A percentile compares a stretch with the other conserved stretches of the same genome.
phyloP scores from a whole-genome alignment of 2,888 invertebrate genomes.

The Polia nebulosa region DNA sequence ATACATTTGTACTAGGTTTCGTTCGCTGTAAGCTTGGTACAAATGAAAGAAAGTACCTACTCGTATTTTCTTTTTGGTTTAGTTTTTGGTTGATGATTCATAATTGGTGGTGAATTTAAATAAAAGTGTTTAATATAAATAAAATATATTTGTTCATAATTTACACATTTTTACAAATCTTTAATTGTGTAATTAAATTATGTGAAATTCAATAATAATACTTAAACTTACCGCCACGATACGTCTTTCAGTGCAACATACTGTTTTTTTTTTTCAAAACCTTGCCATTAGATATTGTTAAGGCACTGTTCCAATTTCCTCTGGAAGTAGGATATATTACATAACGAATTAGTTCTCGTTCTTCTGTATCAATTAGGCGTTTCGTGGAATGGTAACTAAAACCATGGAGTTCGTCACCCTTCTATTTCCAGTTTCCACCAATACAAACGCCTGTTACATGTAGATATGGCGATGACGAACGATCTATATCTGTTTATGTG shows the following conservation, averaged over 20 bases:
- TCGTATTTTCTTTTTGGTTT: no score
- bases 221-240: neutral
- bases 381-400: slow-evolving; percentile 22
- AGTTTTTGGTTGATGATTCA: neutral
- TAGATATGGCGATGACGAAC: slow-evolving; percentile 20
- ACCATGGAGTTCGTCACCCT: slow-evolving; percentile 16
- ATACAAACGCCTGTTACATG: slow-evolving; percentile 13
- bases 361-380: slow-evolving; percentile 1
- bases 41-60: neutral
- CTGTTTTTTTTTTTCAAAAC: slow-evolving; percentile 16
- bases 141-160: slow-evolving; percentile 44
- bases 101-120: slow-evolving; percentile 13
- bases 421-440: slow-evolving; percentile 27
- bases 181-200: slow-evolving; percentile 8
- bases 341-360: neutral
- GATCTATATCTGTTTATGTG: slow-evolving; percentile 18
- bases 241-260: neutral
- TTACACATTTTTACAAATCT: slow-evolving; percentile 21
- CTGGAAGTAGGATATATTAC: slow-evolving; percentile 3
- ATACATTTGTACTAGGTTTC: neutral
- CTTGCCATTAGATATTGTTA: slow-evolving; percentile 1
- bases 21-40: neutral
- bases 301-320: slow-evolving; percentile 14
- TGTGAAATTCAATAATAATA: slow-evolving; percentile 15
- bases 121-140: slow-evolving; percentile 9